Conservation (phyloP, 1,140 invertebrate genomes). For the Drosophila burlai region DNA sequence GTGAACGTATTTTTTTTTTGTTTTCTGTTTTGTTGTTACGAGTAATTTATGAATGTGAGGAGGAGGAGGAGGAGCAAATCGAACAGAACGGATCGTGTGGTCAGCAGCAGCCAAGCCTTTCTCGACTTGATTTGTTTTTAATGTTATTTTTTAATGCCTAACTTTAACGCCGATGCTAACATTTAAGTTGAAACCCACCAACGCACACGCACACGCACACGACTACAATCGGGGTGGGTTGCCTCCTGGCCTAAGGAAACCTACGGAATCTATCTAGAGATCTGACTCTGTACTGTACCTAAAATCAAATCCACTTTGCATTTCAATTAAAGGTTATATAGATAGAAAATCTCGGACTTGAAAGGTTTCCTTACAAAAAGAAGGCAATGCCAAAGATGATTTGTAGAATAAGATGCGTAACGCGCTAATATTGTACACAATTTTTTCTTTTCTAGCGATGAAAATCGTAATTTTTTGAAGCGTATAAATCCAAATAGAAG, state of each 20-base stretch:
- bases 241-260: neutral
- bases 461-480: too few species aligned
- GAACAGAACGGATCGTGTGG: neutral
- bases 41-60: conserved; percentile 30
- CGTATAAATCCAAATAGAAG: neutral
- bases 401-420: neutral
- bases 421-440: neutral
- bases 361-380: neutral
- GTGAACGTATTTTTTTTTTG: conserved; percentile 5
- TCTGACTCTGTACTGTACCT: neutral
- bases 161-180: conserved; percentile 68
- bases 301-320: neutral
- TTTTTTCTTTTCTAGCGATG: too few species aligned
- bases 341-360: neutral
- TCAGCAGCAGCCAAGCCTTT: conserved; percentile 5
- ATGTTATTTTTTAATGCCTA: conserved; percentile 78
- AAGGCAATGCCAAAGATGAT: neutral
- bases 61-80: conserved; percentile 8
- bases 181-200: conserved; percentile 48
- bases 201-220: conserved; percentile 2
- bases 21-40: conserved; percentile 29
- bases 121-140: conserved; percentile 70
- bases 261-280: too few species aligned
- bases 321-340: conserved; percentile 1
- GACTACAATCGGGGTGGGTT: conserved; percentile 12